Conservation (phyloP, 2,797 vertebrate genomes). For the Argyrosomus regius region DNA sequence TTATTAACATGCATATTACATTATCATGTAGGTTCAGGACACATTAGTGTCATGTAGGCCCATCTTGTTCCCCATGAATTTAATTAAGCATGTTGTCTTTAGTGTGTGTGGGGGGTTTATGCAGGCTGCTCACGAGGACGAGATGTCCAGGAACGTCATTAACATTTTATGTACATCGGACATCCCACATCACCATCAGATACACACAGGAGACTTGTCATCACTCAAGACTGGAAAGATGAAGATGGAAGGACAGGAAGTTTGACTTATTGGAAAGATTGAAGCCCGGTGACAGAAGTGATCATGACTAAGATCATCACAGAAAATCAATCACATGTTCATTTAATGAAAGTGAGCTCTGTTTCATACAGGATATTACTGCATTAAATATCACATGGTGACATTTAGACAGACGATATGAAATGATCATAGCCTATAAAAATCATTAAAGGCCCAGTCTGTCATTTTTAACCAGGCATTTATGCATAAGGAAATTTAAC, state of each 20-base stretch:
- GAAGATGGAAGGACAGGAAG: slow-evolving; percentile 20
- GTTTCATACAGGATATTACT: slow-evolving; percentile 11
- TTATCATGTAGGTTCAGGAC: slow-evolving; percentile 53
- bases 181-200: slow-evolving; percentile 29
- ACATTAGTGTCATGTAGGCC: slow-evolving; percentile 63
- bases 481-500: too few relatives aligned
- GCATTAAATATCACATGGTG: slow-evolving; percentile 48
- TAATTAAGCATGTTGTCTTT: slow-evolving; percentile 64
- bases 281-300: slow-evolving; percentile 39
- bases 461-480: background rate
- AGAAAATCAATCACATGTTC: slow-evolving; percentile 42
- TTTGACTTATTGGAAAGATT: slow-evolving; percentile 28
- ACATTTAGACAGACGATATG: slow-evolving; percentile 51
- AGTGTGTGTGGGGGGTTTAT: slow-evolving; percentile 34
- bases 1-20: slow-evolving; percentile 75
- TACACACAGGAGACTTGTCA: slow-evolving; percentile 23
- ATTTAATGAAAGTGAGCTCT: slow-evolving; percentile 30
- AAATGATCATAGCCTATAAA: slow-evolving; percentile 17
- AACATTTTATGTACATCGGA: slow-evolving; percentile 51
- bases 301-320: slow-evolving; percentile 31
- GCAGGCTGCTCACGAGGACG: slow-evolving; percentile 38
- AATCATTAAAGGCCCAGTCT: slow-evolving; percentile 8
- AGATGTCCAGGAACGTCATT: slow-evolving; percentile 50
- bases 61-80: slow-evolving; percentile 48
- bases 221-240: slow-evolving; percentile 29